Conservation (phyloP, 2,113 vertebrate species). For the Pampusana beccarii region DNA sequence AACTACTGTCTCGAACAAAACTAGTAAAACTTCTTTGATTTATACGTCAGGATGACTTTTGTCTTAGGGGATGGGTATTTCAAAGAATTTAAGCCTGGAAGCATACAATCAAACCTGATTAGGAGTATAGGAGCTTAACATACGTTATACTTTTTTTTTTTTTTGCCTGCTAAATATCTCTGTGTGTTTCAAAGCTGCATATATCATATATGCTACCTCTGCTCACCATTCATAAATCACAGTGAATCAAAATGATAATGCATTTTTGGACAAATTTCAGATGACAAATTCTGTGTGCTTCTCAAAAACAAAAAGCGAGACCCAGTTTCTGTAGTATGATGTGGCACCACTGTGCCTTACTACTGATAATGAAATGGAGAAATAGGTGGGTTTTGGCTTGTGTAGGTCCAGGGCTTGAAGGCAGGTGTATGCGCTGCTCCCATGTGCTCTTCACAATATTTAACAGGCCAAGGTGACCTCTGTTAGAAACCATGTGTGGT, state of each 20-base stretch:
- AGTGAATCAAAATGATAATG: not conserved
- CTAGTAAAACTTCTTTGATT: not conserved
- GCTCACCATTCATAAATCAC: not conserved
- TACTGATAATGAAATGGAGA: not conserved
- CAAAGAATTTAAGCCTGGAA: not conserved
- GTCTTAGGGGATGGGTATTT: not conserved
- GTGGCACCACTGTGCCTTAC: not conserved
- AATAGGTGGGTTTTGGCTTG: not conserved
- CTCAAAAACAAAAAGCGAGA: not conserved
- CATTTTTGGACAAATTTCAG: not conserved
- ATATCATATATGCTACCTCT: not conserved
- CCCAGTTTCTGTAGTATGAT: not conserved
- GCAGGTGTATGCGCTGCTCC: not conserved
- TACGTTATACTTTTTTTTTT: not conserved
- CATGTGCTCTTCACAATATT: not conserved
- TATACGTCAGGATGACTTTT: not conserved
- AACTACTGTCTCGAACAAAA: not conserved
- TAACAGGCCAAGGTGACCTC: not conserved
- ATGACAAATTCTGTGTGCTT: not conserved
- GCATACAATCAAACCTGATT: not conserved
- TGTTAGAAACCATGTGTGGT: not conserved
- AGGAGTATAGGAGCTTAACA: not conserved
- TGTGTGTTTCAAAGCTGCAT: not conserved
- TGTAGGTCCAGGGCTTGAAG: not conserved
- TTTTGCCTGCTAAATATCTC: not conserved